These are phyloP conservation scores for Heliconius cydno DNA, from an alignment of 2,888 invertebrate genomes.

Conservation along the genomic window DNA sequence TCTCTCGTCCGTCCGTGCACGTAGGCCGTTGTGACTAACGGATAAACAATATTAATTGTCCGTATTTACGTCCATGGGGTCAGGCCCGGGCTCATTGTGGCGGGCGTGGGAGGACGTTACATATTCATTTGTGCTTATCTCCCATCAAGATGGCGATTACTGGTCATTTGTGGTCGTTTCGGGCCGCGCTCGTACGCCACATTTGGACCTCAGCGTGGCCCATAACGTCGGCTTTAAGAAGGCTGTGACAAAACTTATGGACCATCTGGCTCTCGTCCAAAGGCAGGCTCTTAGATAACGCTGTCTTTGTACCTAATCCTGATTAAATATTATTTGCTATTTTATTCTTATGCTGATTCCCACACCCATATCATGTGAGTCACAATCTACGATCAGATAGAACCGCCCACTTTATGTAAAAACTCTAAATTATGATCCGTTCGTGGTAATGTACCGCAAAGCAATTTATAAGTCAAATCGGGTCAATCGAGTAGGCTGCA, in stretches of 20 bases:
- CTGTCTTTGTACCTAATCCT: constrained; percentile 57
- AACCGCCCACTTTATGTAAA: constrained; percentile 65
- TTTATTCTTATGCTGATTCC: constrained; percentile 60
- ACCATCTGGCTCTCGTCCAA: constrained; percentile 73
- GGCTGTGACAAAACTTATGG: constrained; percentile 62
- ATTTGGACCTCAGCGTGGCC: constrained; percentile 55
- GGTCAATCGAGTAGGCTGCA: constrained; percentile 18
- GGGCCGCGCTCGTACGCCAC: constrained; percentile 63
- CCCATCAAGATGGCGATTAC: constrained; percentile 72
- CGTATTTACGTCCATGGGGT: constrained; percentile 68
- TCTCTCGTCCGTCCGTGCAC: constrained; percentile 54
- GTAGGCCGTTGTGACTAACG: constrained; percentile 68
- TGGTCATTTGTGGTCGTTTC: constrained; percentile 67
- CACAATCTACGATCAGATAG: constrained; percentile 64
- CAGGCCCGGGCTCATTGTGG: constrained; percentile 66
- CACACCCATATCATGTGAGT: constrained; percentile 75
- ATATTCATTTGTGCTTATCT: constrained; percentile 81
- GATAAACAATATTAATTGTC: constrained; percentile 81
- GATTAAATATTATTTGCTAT: constrained; percentile 41
- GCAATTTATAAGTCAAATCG: constrained; percentile 31
- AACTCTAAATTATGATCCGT: constrained; percentile 32
- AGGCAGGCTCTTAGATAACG: constrained; percentile 61
- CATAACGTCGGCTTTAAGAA: constrained; percentile 41
- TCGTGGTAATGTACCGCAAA: constrained; percentile 16
- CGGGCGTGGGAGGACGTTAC: constrained; percentile 77